These are phyloP conservation scores for Gnathonemus echidnorhynchus DNA, from an alignment of 2,113 vertebrate genomes.

Conservation along the genomic window DNA sequence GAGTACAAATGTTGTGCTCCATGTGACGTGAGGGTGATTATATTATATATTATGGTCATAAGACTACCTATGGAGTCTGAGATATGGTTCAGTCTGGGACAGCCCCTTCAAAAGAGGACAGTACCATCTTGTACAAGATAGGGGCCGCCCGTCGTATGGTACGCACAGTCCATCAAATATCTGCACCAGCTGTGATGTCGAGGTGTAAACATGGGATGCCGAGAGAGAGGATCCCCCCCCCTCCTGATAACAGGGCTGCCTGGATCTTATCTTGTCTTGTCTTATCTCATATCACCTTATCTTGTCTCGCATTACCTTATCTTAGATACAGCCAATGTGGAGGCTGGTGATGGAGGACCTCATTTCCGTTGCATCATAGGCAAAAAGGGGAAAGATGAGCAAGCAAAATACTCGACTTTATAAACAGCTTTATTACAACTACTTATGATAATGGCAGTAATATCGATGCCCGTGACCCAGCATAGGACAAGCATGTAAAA, in stretches of 20 bases:
- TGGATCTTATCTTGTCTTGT: background rate
- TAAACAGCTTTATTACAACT: background rate
- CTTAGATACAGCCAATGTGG: background rate
- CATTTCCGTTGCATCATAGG: background rate
- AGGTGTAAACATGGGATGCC: background rate
- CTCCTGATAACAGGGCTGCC: background rate
- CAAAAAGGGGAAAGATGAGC: background rate
- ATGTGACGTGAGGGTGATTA: conserved; percentile 16
- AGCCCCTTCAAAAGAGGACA: background rate
- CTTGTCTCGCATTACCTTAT: background rate
- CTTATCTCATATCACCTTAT: background rate
- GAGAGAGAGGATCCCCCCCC: background rate
- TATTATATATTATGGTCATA: background rate
- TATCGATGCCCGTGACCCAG: background rate
- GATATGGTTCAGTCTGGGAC: background rate
- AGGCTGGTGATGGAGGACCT: background rate
- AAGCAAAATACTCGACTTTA: background rate
- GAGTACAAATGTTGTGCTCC: conserved; percentile 34
- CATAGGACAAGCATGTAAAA: background rate
- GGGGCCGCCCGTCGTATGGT: background rate
- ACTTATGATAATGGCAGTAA: background rate
- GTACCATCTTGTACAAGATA: background rate
- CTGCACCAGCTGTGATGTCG: background rate
- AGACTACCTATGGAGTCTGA: background rate
- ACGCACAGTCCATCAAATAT: background rate